Evolutionary conservation across 2,797 vertebrate species (phyloP), one percentile per base, ranked within the genome.

Genomic region (Bovichtus diacanthus): DNA sequence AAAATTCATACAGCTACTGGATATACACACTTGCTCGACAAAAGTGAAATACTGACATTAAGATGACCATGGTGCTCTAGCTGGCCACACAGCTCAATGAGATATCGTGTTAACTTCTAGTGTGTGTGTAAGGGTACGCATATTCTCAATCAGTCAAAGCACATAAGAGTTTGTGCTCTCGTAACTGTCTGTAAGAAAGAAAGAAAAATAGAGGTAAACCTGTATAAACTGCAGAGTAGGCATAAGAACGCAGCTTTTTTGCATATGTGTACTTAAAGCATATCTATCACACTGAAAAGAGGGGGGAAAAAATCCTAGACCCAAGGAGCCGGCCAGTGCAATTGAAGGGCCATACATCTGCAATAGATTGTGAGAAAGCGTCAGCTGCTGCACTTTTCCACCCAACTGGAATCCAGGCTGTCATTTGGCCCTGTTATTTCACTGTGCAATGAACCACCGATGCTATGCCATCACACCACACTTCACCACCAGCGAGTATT

Each of bases 361-460:
- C 64, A 68, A 44, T 70, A 73, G 27, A 83, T 72, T 65, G 70
- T 56, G 50, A 68, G 65, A 70, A 78, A 67, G 69, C 49, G 39
- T 82, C 78, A 86, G 81, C 58, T 76, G 70, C 70, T 58, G 51
- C 55, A 76, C 67, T 67, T 78, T 87, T 78, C 53, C 67, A 74
- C 67, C 65, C 67, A 65, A 62, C 77, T 80, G 51, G 66, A 81
- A 86, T 87, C 77, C 70, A 77, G 55, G 59, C 82, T 85, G 78
- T 83, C 66, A 84, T 90, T 85, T 87, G 81, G 79, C 61, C 51
- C 63, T 43, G 74, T 82, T 89, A 92, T 92, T 90, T 90, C 81
- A 78, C 83, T 89, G 91, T 90, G 90, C 90, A 90, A 82, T 81
- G 87, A 90, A 92, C 81, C 87, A 86, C 81, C 85, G 18, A 75